Conservation (phyloP, 2,797 vertebrate species). For the Chloroceryle inda region DNA sequence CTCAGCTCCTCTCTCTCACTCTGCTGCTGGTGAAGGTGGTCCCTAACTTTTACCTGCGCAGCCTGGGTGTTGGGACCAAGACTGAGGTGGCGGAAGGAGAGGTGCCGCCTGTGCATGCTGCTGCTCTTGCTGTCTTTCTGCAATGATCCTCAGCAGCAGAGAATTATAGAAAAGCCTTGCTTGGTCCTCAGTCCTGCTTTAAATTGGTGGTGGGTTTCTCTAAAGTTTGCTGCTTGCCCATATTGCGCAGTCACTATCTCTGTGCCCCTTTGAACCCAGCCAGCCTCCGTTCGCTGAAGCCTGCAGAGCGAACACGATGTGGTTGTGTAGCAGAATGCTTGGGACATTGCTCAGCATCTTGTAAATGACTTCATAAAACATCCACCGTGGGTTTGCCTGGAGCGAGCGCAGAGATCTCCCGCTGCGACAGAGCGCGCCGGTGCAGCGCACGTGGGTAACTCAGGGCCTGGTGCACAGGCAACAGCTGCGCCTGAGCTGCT, state of each 20-base stretch:
- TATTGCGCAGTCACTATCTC: neutral
- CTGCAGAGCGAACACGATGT: rapidly evolving
- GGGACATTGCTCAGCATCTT: neutral
- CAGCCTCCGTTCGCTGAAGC: neutral
- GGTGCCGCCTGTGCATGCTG: neutral
- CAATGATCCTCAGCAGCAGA: neutral
- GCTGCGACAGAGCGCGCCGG: rapidly evolving
- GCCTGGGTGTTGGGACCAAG: neutral
- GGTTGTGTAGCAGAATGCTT: neutral
- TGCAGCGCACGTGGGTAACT: rapidly evolving
- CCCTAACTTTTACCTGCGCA: neutral
- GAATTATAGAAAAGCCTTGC: neutral
- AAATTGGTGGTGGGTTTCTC: neutral
- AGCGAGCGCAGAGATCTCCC: rapidly evolving
- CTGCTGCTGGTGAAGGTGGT: neutral
- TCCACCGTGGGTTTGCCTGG: neutral
- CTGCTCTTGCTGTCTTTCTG: neutral
- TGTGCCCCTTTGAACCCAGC: neutral
- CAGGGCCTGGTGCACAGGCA: neutral
- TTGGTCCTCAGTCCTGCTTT: neutral
- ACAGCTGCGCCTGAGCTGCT: neutral
- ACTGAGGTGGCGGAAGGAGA: neutral
- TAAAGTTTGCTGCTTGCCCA: neutral
- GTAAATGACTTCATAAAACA: neutral
- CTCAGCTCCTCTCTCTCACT: neutral